Evolutionary conservation across 2,888 invertebrate species (phyloP), one percentile per base, ranked within the genome.

Genomic region (Crossocerus cetratus): DNA sequence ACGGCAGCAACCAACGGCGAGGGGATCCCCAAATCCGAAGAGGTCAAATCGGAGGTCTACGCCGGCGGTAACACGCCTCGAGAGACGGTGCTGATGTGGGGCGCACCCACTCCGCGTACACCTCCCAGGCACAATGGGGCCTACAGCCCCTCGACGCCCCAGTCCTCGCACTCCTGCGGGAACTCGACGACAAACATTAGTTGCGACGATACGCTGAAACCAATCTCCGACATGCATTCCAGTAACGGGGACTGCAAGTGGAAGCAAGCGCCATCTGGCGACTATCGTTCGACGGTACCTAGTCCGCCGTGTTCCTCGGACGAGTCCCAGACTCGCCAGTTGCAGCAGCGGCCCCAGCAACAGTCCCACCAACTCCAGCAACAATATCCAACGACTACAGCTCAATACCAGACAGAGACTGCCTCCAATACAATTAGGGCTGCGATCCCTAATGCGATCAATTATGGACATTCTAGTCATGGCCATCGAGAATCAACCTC

Each of bases 11-110:
- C 90, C 84, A 93, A 86, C 80, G 92, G 93, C 8, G 87, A 93
- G 54, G 90, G 93, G 43, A 93, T 93, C 0, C 93, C 93, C 0
- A 93, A 93, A 86, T 91, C 93, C 89, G 93, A 93, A 81, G 93
- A 93, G 76, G 91, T 93, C 21, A 93, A 93, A 80, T 87, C 91
- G 0, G 93, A 93, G 71, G 89, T 90, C 21, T 90, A 87, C 74
- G 32, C 32, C 1, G 86, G 83, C 68, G 91, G 93, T 65, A 94
- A 94, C 84, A 92, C 94, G 84, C 94, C 95, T 0, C 92, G 98
- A 56, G 97, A 98, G 91, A 98, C 97, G 13, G 98, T 97, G 65
- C 93, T 98, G 55, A 97, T 98, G 97, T 98, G 97, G 97, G 97
- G 97, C 8, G 88, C 88, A 3, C 90, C 90, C 2, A 89, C 90